Base-by-base conservation (phyloP, 2,797 vertebrate species). In the Lacerta bilineata region DNA sequence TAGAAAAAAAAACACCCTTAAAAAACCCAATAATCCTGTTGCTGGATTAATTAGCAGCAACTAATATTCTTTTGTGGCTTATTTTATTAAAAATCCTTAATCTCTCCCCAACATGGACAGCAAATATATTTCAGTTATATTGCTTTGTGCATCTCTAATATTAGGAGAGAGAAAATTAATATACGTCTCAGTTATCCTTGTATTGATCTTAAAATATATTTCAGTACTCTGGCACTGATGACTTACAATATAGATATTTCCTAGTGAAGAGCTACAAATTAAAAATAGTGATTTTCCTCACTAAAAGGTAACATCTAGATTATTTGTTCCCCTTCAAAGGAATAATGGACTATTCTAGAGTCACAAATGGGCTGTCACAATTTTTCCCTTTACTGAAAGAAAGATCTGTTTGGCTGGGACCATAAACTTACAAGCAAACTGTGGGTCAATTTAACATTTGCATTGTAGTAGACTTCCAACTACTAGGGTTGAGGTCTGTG, bases 171-270 rank as follows among this genome's bases (percentile, higher is more conserved):
- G 92, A 85, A 59, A 88, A 92, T 92, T 90, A 94, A 94, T 92
- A 91, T 85, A 85, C 81, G 79, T 91, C 93, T 93, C 91, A 91
- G 91, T 94, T 95, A 94, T 94, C 92, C 92, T 85, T 92, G 93
- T 93, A 96, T 94, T 93, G 93, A 96, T 94, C 93, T 91, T 91
- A 93, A 94, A 93, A 92, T 90, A 93, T 93, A 43, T 93, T 93
- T 92, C 91, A 95, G 93, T 91, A 94, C 80, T 87, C 64, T 89
- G 86, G 43, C 88, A 91, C 69, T 0, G 0, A 84, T 87, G 72
- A 80, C 84, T 93, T 92, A 91, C 92, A 88, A 94, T 80, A 86
- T 93, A 85, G 91, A 91, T 90, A 92, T 93, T 93, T 88, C 68
- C 66, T 76, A 80, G 87, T 17, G 46, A 81, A 93, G 25, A 90